phyloP scores from a whole-genome alignment of 2,797 vertebrate species.

The Poecilia picta region DNA sequence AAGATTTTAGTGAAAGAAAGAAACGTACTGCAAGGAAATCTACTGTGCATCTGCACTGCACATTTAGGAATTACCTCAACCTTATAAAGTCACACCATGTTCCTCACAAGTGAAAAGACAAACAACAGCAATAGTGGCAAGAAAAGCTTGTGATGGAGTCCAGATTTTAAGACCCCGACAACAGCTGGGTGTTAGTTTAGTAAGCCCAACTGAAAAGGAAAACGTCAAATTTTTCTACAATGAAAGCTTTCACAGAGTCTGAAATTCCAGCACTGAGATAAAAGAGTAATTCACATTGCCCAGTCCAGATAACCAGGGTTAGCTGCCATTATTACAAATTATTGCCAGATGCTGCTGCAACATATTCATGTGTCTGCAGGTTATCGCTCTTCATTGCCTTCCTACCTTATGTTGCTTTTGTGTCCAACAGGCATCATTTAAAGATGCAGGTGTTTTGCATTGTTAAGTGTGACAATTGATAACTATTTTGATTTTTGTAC shows the following conservation, averaged over 20 bases:
- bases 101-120: conserved; percentile 63
- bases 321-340: conserved; percentile 72
- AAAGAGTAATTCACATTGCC: conserved; percentile 59
- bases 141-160: conserved; percentile 54
- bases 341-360: conserved; percentile 72
- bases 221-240: conserved; percentile 52
- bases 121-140: conserved; percentile 70
- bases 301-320: conserved; percentile 68
- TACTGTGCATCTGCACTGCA: conserved; percentile 72
- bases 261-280: conserved; percentile 69
- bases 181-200: conserved; percentile 61
- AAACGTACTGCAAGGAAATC: conserved; percentile 33
- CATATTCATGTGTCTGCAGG: conserved; percentile 51
- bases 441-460: background rate
- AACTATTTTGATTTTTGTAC: background rate
- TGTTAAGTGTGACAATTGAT: background rate
- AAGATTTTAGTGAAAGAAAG: conserved; percentile 15
- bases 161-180: conserved; percentile 56
- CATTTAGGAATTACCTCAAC: conserved; percentile 71
- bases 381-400: conserved; percentile 55
- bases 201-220: conserved; percentile 40
- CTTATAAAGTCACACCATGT: conserved; percentile 65
- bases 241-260: conserved; percentile 58
- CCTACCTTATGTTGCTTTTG: conserved; percentile 13
- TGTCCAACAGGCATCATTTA: conserved; percentile 11